Evolutionary conservation across 2,113 vertebrate species (phyloP).

Genomic region (Piprites chloris): DNA sequence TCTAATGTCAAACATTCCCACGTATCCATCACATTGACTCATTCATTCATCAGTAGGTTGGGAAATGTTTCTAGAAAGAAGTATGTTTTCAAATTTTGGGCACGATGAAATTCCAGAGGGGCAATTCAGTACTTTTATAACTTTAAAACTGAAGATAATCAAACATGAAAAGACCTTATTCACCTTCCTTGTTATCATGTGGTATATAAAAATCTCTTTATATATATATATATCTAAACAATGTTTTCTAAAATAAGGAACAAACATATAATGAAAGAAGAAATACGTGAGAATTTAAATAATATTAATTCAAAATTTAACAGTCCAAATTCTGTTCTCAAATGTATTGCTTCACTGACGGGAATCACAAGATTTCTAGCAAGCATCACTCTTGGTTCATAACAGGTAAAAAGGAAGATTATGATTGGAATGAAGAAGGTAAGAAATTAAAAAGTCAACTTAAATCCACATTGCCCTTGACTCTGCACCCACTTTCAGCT

Average conservation of each 20-base stretch:
- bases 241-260: neutral
- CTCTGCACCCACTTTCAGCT: neutral
- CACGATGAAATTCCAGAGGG: rapidly evolving
- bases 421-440: neutral
- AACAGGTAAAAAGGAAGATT: neutral
- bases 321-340: neutral
- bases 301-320: neutral
- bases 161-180: neutral
- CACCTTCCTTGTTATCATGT: neutral
- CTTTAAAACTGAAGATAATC: neutral
- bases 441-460: neutral
- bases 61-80: neutral
- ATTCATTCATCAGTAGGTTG: neutral
- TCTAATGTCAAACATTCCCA: neutral
- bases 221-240: neutral
- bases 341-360: neutral
- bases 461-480: neutral
- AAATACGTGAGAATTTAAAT: neutral
- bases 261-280: neutral
- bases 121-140: neutral
- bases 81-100: neutral
- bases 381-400: neutral
- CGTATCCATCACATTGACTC: rapidly evolving
- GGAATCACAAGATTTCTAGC: neutral
- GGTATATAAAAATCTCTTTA: neutral